Conservation (phyloP, 2,888 invertebrate species). For the Beris morrisii region DNA sequence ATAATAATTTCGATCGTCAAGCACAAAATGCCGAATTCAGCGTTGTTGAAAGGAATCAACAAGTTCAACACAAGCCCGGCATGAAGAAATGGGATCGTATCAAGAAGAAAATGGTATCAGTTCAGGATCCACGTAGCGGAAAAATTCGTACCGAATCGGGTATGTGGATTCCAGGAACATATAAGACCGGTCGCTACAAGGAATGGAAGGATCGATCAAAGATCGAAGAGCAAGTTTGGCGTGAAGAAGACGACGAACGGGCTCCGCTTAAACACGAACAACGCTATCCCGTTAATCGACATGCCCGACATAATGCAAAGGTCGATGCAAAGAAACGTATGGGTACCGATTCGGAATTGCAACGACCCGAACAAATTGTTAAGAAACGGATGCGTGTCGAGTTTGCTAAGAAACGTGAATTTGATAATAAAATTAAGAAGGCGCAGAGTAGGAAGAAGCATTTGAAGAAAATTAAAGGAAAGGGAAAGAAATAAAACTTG, state of each 20-base stretch:
- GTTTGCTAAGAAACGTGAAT: slow-evolving; percentile 66
- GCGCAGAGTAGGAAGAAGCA: slow-evolving; percentile 54
- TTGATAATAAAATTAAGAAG: slow-evolving; percentile 56
- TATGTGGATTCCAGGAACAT: slow-evolving; percentile 89
- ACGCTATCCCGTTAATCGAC: slow-evolving; percentile 64
- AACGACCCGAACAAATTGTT: slow-evolving; percentile 75
- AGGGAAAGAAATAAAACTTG: slow-evolving; percentile 22
- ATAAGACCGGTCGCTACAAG: slow-evolving; percentile 86
- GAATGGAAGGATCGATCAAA: slow-evolving; percentile 80
- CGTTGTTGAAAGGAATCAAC: slow-evolving; percentile 76
- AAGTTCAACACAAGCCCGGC: slow-evolving; percentile 63
- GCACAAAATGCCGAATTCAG: slow-evolving; percentile 81
- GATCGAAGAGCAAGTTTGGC: slow-evolving; percentile 53
- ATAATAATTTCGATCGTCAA: slow-evolving; percentile 75
- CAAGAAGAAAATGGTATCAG: slow-evolving; percentile 90
- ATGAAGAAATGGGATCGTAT: slow-evolving; percentile 90
- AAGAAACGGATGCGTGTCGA: slow-evolving; percentile 66
- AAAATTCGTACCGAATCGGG: slow-evolving; percentile 96
- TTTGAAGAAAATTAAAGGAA: slow-evolving; percentile 44
- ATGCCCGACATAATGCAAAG: slow-evolving; percentile 79
- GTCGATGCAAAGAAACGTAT: slow-evolving; percentile 62
- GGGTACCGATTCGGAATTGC: slow-evolving; percentile 63
- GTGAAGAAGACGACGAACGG: slow-evolving; percentile 50
- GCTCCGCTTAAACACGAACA: slow-evolving; percentile 45
- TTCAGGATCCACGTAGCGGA: slow-evolving; percentile 60